Conservation (phyloP, 1,140 invertebrate species). For the Nephila pilipes region DNA sequence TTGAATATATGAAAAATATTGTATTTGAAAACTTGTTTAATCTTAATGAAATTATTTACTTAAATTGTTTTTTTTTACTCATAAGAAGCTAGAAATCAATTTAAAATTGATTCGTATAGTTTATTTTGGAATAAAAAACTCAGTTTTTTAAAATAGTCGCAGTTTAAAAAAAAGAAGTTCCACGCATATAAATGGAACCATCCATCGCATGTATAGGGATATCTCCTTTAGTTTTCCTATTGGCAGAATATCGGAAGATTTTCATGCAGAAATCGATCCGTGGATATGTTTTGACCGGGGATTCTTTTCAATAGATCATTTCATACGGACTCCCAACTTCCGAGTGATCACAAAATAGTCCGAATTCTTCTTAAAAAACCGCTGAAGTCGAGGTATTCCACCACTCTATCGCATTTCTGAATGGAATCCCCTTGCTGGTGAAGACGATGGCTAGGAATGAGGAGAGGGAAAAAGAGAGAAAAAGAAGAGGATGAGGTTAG, state of each 20-base stretch:
- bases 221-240: background rate
- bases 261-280: conserved; percentile 29
- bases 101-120: too few relatives aligned
- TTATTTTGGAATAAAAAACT: too few relatives aligned
- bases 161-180: background rate
- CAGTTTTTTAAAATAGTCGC: too few relatives aligned
- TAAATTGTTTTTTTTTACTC: too few relatives aligned
- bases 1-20: too few relatives aligned
- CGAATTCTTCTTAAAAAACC: conserved; percentile 57
- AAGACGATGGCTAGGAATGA: conserved; percentile 9
- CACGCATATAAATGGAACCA: background rate
- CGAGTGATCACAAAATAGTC: conserved; percentile 54
- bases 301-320: conserved; percentile 63
- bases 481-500: conserved; percentile 15
- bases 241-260: background rate
- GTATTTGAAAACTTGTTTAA: too few relatives aligned
- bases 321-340: conserved; percentile 48
- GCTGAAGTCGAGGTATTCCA: conserved; percentile 49
- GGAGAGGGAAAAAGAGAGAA: background rate
- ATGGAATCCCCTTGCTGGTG: conserved; percentile 26
- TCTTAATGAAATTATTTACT: too few relatives aligned
- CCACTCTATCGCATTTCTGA: conserved; percentile 44
- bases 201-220: background rate
- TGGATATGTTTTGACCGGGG: conserved; percentile 25
- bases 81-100: too few relatives aligned